Conservation (phyloP, 2,113 vertebrate genomes). For the Acrocephalus arundinaceus region DNA sequence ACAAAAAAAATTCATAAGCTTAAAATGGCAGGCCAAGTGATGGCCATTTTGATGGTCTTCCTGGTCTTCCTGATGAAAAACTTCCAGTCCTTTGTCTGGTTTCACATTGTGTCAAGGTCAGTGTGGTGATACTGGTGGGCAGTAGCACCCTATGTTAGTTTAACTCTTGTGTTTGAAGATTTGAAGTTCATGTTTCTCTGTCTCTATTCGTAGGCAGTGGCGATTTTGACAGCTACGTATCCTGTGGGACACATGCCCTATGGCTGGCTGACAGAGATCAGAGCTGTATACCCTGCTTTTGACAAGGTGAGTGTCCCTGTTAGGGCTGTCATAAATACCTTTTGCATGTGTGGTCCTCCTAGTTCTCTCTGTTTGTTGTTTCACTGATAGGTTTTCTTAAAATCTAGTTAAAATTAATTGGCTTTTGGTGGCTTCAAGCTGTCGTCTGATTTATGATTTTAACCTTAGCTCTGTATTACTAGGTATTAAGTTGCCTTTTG, state of each 20-base stretch:
- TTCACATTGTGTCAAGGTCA: background rate
- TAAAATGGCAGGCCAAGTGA: background rate
- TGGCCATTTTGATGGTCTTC: background rate
- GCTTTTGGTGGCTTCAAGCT: background rate
- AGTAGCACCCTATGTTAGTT: background rate
- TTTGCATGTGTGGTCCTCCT: background rate
- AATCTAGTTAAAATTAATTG: background rate
- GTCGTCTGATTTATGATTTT: background rate
- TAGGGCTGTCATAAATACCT: background rate
- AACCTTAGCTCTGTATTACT: background rate
- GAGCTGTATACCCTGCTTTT: slow-evolving; percentile 96
- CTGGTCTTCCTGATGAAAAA: background rate
- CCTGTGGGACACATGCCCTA: slow-evolving; percentile 99
- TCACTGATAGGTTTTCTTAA: background rate
- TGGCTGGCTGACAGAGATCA: slow-evolving; percentile 95
- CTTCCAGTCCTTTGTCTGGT: background rate
- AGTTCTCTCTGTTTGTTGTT: background rate
- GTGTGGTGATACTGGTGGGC: background rate
- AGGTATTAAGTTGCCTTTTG: background rate
- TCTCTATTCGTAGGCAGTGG: slow-evolving; percentile 85
- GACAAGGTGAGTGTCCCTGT: slow-evolving; percentile 84
- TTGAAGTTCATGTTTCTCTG: background rate
- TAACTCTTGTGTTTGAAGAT: background rate
- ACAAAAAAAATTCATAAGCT: background rate
- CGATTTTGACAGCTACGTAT: slow-evolving; percentile 95